Conservation (phyloP, 2,888 invertebrate species). For the Belgica antarctica region DNA sequence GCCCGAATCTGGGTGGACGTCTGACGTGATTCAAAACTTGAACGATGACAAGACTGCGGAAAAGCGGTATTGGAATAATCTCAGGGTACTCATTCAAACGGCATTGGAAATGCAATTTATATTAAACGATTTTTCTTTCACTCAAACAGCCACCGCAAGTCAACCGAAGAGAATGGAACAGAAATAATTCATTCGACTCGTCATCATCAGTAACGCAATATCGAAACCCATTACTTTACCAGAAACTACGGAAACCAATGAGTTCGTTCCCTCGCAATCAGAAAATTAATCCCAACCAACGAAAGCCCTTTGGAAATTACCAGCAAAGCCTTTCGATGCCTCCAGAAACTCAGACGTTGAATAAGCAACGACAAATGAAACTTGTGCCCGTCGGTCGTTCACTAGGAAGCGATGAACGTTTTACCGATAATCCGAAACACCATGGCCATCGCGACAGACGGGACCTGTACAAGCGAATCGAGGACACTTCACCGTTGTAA, state of each 20-base stretch:
- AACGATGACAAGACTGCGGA: neutral
- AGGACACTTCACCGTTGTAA: constrained; percentile 50
- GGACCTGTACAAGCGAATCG: constrained; percentile 50
- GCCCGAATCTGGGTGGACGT: constrained; percentile 28
- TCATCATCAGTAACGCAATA: constrained; percentile 12
- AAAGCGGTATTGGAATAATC: neutral
- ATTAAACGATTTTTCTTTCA: neutral
- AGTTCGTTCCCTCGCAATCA: neutral
- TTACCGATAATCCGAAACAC: constrained; percentile 47
- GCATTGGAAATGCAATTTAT: neutral
- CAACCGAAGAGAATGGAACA: neutral
- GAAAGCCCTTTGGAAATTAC: too few species aligned
- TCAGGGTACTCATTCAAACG: neutral
- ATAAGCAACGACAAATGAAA: constrained; percentile 18
- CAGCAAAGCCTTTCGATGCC: constrained; percentile 4
- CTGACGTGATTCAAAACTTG: constrained; percentile 19
- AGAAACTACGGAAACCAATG: constrained; percentile 23
- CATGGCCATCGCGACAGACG: constrained; percentile 51
- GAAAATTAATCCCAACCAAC: constrained; percentile 31
- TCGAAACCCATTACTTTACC: constrained; percentile 25
- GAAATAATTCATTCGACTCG: constrained; percentile 10
- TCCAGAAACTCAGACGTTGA: neutral
- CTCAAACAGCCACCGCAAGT: neutral
- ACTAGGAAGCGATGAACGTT: neutral
- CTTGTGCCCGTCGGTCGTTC: constrained; percentile 8